Conservation (phyloP, 2,113 vertebrate genomes). For the Vulpes vulpes region DNA sequence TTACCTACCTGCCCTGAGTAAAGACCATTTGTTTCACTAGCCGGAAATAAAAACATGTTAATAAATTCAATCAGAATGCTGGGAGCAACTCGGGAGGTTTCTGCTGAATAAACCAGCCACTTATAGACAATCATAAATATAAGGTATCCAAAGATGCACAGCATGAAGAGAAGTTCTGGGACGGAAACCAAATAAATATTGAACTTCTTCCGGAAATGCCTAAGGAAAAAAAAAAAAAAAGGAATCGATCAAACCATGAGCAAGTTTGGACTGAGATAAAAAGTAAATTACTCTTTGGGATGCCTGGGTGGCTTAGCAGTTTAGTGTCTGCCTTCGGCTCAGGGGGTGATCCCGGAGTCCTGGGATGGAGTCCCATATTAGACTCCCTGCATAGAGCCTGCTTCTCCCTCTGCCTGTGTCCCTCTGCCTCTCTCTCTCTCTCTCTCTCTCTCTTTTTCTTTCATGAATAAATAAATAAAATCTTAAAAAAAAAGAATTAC, state of each 20-base stretch:
- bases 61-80: conserved; percentile 98
- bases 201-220: conserved; percentile 94
- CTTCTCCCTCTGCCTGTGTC: too few species aligned
- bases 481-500: too few species aligned
- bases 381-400: too few species aligned
- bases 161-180: conserved; percentile 96
- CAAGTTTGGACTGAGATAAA: neutral
- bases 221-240: conserved; percentile 70
- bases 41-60: conserved; percentile 96
- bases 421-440: too few species aligned
- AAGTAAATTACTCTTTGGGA: neutral
- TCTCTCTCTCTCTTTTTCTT: too few species aligned
- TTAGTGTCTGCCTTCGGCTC: too few species aligned
- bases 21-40: conserved; percentile 83
- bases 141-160: conserved; percentile 97
- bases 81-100: conserved; percentile 90
- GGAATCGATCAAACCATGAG: neutral
- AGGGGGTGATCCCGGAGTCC: too few species aligned
- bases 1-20: conserved; percentile 93
- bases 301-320: too few species aligned
- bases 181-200: conserved; percentile 95
- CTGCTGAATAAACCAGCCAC: conserved; percentile 92
- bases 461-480: too few species aligned
- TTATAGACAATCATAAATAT: conserved; percentile 98
- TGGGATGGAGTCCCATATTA: too few species aligned